Evolutionary conservation across 2,888 invertebrate species (phyloP), one percentile per base, ranked within the genome.

Genomic region (Agonopterix arenella): DNA sequence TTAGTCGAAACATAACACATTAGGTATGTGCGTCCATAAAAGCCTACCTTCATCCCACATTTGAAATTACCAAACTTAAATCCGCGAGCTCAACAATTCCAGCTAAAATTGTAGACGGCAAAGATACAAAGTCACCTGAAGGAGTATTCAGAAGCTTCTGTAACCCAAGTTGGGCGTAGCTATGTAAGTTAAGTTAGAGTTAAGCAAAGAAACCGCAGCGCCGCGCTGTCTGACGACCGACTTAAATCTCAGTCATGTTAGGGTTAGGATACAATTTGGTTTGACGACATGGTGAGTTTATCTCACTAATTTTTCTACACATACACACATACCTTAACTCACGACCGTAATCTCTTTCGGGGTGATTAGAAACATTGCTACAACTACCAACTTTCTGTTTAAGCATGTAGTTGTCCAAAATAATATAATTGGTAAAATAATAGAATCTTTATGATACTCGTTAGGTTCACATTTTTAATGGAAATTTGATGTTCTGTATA

Each of bases 181-280:
- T 53, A 56, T 67, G 72, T 79, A 75, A 79, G 66, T 82, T 80
- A 82, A 80, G 75, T 80, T 76, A 71, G 76, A 78, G 74, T 82
- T 81, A 80, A 80, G 83, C 68, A 83, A 83, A 82, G 84, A 84
- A 85, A 84, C 81, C 84, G 64, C 84, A 81, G 70, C 74, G 76
- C 76, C 76, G 69, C 72, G 67, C 71, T 62, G 78, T 79, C 80
- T 84, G 81, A 82, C 73, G 80, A 78, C 77, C 70, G 71, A 72
- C 73, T 84, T 83, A 83, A 82, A 83, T 83, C 81, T 78, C 68
- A 62, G 63, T 68, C 65, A 64, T 65, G 58, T 67, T 68, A 71
- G 60, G 70, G 65, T 54, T 61, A 56, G 64, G 59, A 62, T 64
- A 74, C 73, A 40, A 9, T 40, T n/a, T 40, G 1, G 40, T 40